Evolutionary conservation across 2,113 vertebrate genomes (phyloP).

Genomic region (Gyps fulvus): DNA sequence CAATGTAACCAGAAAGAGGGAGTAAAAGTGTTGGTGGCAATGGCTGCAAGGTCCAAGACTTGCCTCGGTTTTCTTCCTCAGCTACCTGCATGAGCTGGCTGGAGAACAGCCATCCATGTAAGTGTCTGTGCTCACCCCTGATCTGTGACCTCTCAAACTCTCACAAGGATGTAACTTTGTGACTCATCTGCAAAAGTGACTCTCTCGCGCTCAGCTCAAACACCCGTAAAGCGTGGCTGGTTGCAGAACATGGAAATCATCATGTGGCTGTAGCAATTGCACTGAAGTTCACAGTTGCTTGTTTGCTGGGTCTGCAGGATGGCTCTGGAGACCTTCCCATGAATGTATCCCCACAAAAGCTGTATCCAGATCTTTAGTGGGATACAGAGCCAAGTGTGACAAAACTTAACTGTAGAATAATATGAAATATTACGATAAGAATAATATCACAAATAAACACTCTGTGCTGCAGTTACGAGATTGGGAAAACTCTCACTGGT

Average conservation of each 20-base stretch:
- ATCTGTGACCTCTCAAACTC: not conserved
- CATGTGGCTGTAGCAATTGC: not conserved
- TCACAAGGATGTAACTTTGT: not conserved
- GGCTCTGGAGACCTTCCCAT: not conserved
- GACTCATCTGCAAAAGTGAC: not conserved
- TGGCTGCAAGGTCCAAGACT: not conserved
- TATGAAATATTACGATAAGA: not conserved
- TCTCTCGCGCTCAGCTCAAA: not conserved
- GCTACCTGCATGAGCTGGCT: not conserved
- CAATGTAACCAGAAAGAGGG: not conserved
- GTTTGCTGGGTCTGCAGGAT: not conserved
- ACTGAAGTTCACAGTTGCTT: not conserved
- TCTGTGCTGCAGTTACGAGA: accelerated
- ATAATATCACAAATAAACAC: not conserved
- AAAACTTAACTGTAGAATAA: not conserved
- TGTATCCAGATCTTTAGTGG: not conserved
- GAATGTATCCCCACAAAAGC: not conserved
- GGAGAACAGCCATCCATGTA: not conserved
- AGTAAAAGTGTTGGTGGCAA: not conserved
- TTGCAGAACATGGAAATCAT: not conserved
- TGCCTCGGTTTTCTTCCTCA: not conserved
- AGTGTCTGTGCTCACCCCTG: not conserved
- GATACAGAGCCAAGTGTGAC: not conserved
- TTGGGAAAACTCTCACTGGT: not conserved
- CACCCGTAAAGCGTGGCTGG: not conserved